Conservation (phyloP, 92 coral and sea anemone genomes). For the Chrysogorgia sp. region DNA sequence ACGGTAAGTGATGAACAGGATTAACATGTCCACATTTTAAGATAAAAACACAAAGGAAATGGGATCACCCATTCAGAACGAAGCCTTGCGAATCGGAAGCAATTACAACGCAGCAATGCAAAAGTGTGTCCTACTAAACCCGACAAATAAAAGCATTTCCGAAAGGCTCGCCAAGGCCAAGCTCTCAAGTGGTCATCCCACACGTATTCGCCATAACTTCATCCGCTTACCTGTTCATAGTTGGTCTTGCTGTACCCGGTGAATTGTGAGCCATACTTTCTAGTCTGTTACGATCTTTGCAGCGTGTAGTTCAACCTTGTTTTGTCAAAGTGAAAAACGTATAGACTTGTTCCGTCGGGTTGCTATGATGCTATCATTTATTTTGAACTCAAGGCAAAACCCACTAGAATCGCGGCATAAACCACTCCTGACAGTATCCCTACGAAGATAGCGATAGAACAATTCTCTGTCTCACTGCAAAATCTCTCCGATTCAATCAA, state of each 20-base stretch:
- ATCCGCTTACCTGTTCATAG: conserved; percentile 21
- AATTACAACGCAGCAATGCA: conserved; percentile 10
- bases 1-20: background rate
- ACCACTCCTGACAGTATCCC: background rate
- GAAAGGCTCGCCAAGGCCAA: background rate
- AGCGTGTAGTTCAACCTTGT: background rate
- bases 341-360: background rate
- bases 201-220: background rate
- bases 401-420: background rate
- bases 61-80: conserved; percentile 8
- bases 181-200: background rate
- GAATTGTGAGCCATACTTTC: conserved; percentile 25
- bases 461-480: background rate
- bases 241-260: conserved; percentile 9
- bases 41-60: conserved; percentile 26
- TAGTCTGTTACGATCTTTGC: conserved; percentile 5
- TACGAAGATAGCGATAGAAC: background rate
- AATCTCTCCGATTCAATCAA: background rate
- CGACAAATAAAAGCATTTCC: conserved; percentile 6
- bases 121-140: conserved; percentile 38
- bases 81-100: conserved; percentile 36
- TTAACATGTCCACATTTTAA: background rate
- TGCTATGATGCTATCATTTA: background rate
- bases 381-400: background rate
- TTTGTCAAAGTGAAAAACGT: background rate